These are phyloP conservation scores for Scaptomyza parva DNA, from an alignment of 2,888 invertebrate genomes.

Conservation along the genomic window DNA sequence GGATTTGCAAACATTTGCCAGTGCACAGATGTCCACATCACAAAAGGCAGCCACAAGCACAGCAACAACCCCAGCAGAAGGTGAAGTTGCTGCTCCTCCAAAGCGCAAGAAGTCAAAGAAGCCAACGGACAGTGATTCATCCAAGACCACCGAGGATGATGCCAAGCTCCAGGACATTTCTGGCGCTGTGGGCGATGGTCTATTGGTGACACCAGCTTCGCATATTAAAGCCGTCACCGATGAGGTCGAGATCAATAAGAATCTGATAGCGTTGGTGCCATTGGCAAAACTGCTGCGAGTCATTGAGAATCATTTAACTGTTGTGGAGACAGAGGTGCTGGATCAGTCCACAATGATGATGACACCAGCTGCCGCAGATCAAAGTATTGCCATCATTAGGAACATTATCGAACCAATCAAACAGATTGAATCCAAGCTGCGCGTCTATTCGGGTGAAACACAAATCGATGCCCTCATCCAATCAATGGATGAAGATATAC, in stretches of 20 bases:
- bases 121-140: slow-evolving; percentile 84
- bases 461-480: slow-evolving; percentile 85
- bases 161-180: slow-evolving; percentile 86
- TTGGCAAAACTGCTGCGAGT: slow-evolving; percentile 84
- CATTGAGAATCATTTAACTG: slow-evolving; percentile 86
- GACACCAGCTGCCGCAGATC: slow-evolving; percentile 88
- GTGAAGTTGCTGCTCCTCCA: slow-evolving; percentile 74
- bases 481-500: slow-evolving; percentile 87
- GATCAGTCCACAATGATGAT: slow-evolving; percentile 89
- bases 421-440: slow-evolving; percentile 88
- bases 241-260: slow-evolving; percentile 84
- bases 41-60: slow-evolving; percentile 40
- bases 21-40: slow-evolving; percentile 86
- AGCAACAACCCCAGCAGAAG: slow-evolving; percentile 13
- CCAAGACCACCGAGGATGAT: slow-evolving; percentile 84
- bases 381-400: slow-evolving; percentile 88
- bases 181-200: slow-evolving; percentile 87
- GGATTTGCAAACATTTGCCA: slow-evolving; percentile 88
- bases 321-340: slow-evolving; percentile 88
- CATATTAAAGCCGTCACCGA: slow-evolving; percentile 85
- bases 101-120: slow-evolving; percentile 81
- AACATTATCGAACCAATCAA: slow-evolving; percentile 88
- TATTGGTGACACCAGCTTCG: slow-evolving; percentile 72
- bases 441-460: slow-evolving; percentile 85
- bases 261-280: slow-evolving; percentile 84